A percentile compares a stretch with the other conserved stretches of the same genome.
These are phyloP conservation scores for Micromys minutus DNA, from an alignment of 2,113 vertebrate species.

Conservation along the genomic window DNA sequence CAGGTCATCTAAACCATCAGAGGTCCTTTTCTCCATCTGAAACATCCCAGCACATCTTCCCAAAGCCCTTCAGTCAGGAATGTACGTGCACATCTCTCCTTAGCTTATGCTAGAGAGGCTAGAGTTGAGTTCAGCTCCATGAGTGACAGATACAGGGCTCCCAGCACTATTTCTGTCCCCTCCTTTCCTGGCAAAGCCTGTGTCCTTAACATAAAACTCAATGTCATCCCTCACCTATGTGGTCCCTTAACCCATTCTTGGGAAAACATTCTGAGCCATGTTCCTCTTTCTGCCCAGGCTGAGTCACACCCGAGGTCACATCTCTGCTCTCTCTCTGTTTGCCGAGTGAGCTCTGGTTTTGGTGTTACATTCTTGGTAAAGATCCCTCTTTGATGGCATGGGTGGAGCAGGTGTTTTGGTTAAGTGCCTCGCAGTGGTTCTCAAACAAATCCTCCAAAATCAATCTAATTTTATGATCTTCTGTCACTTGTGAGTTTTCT, in stretches of 20 bases:
- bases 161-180: not conserved
- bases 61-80: not conserved
- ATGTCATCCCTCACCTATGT: not conserved
- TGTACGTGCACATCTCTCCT: not conserved
- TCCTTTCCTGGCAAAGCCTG: not conserved
- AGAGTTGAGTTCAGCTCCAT: too few species aligned
- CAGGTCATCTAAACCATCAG: not conserved
- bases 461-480: constrained; percentile 8
- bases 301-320: not conserved
- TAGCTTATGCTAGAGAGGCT: too few species aligned
- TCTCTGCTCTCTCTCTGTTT: not conserved
- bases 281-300: not conserved
- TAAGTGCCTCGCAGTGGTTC: constrained; percentile 20
- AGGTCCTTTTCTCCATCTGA: not conserved
- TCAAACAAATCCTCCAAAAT: not conserved
- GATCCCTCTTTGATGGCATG: not conserved
- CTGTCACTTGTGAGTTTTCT: not conserved
- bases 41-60: not conserved
- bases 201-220: not conserved
- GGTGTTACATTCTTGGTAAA: not conserved
- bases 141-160: not conserved
- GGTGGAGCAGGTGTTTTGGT: not conserved
- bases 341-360: not conserved
- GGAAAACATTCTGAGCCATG: not conserved
- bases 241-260: not conserved